Evolutionary conservation across 2,113 vertebrate genomes (phyloP).

Genomic region (Jacana jacana): DNA sequence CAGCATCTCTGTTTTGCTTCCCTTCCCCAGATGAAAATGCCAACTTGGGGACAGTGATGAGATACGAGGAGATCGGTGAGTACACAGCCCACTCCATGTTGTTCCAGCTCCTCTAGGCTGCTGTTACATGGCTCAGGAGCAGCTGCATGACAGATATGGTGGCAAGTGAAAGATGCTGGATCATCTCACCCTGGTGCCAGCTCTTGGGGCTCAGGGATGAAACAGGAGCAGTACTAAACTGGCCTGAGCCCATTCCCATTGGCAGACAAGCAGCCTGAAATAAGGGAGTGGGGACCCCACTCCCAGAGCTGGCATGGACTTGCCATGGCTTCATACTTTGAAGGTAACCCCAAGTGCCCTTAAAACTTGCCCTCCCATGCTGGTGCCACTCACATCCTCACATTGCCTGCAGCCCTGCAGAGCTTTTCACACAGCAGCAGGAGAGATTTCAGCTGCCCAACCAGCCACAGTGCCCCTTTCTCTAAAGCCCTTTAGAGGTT

Average conservation of each 20-base stretch:
- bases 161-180: background rate
- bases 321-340: background rate
- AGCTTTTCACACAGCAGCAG: background rate
- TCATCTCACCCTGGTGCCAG: background rate
- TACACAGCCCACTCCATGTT: background rate
- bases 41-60: slow-evolving; percentile 91
- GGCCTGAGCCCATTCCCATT: fast-evolving
- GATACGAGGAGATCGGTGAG: slow-evolving; percentile 98
- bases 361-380: background rate
- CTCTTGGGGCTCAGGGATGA: background rate
- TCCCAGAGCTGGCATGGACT: background rate
- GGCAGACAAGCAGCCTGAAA: background rate
- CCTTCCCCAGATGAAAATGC: slow-evolving; percentile 91
- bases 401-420: background rate
- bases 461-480: background rate
- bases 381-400: fast-evolving
- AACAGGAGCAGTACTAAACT: background rate
- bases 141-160: background rate
- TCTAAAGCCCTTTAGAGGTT: background rate
- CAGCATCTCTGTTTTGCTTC: background rate
- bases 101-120: background rate
- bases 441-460: background rate
- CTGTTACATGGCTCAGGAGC: fast-evolving
- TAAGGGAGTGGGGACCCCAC: fast-evolving
- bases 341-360: background rate